A percentile compares a stretch with the other conserved stretches of the same genome.
phyloP scores from a whole-genome alignment of 2,888 invertebrate genomes.

The Arctia plantaginis region DNA sequence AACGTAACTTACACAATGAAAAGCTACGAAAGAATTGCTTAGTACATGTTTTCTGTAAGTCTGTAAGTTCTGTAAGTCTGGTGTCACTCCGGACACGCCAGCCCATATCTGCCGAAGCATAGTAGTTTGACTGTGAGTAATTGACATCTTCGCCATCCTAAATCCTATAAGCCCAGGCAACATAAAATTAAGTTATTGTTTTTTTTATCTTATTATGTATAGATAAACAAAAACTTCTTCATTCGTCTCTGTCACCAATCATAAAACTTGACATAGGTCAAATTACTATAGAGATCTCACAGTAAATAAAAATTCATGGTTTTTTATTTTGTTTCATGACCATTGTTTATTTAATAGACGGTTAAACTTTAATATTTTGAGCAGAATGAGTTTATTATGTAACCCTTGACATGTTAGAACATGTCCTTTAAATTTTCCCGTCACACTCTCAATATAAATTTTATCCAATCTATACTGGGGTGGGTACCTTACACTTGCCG shows the following conservation, averaged over 20 bases:
- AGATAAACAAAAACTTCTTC: neutral
- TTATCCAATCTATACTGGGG: constrained; percentile 50
- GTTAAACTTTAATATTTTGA: constrained; percentile 59
- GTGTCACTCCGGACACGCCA: too few relatives aligned
- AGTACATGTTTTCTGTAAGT: too few relatives aligned
- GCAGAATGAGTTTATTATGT: constrained; percentile 64
- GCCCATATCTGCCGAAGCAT: too few relatives aligned
- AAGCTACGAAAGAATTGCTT: too few relatives aligned
- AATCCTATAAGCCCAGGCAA: neutral
- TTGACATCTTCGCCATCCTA: too few relatives aligned
- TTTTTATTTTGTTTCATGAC: constrained; percentile 13
- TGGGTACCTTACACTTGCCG: constrained; percentile 45
- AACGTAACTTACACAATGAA: too few relatives aligned
- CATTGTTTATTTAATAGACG: constrained; percentile 33
- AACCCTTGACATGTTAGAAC: constrained; percentile 59
- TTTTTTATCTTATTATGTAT: neutral
- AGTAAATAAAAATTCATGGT: constrained; percentile 11
- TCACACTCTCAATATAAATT: constrained; percentile 56
- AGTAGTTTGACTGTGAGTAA: too few relatives aligned
- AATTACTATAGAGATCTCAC: neutral
- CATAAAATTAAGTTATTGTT: neutral
- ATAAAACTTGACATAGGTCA: constrained; percentile 6
- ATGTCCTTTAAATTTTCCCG: constrained; percentile 47
- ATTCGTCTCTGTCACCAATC: neutral
- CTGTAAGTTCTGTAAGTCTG: too few relatives aligned